Base-by-base conservation (phyloP, 2,797 vertebrate genomes). In the Meriones psammophilus region DNA sequence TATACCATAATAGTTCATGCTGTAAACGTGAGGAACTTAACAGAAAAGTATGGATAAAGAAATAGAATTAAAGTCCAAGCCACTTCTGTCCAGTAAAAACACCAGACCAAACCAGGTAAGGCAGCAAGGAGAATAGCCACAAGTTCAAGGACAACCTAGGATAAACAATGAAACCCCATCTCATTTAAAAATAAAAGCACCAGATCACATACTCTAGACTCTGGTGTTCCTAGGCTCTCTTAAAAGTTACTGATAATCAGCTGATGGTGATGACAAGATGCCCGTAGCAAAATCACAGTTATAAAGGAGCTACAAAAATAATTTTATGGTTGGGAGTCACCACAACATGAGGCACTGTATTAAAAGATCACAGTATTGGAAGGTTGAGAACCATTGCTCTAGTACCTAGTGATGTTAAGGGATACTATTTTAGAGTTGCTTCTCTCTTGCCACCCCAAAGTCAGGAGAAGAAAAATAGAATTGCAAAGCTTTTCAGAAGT, bases 11-110 rank as follows among this genome's bases (percentile, higher is more conserved):
- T 83, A 30, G 9, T 91, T 7, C 46, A n/a, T 74, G 68, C 15
- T 96, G 58, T 64, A 84, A 80, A 36, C 13, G 13, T 39, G 14
- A 92, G n/a, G 39, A 91, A 4, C 77, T 74, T 12, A 50, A 12
- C 46, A 87, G 39, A 22, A 39, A 91, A 95, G 86, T 80, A 14
- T 86, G 18, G 54, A 92, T 54, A 68, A 91, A 95, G 60, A 95
- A 83, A 68, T 36, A 6, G 76, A 92, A 46, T 92, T 68, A 83
- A 94, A 95, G 15, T 18, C 78, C 83, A 89, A 69, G 42, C 13
- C 33, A 76, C 30, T 90, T 91, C 30, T 89, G 42, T 30, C 79
- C 39, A 95, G 39, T 42, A 66, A 94, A 97, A 92, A 18, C 20
- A 91, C 54, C n/a, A 58, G 78, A 76, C 26, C 69, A 42, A 88